Evolutionary conservation across 2,113 vertebrate genomes (phyloP).

Genomic region (Todiramphus chloris): DNA sequence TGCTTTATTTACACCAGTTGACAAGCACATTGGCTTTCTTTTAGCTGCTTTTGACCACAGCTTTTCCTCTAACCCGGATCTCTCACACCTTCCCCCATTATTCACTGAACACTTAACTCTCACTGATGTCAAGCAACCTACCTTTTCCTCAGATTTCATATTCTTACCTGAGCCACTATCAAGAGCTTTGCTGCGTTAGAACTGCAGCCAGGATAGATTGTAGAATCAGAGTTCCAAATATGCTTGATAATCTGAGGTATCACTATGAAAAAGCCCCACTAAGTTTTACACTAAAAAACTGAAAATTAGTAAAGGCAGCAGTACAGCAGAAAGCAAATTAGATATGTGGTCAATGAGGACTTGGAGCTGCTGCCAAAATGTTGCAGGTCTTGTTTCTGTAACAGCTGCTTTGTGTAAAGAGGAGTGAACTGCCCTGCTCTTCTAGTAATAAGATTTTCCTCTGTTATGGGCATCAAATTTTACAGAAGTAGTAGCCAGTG

Average conservation of each 20-base stretch:
- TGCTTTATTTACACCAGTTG: neutral
- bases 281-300: neutral
- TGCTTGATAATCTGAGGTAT: neutral
- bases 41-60: neutral
- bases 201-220: neutral
- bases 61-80: neutral
- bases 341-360: rapidly evolving
- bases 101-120: neutral
- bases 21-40: neutral
- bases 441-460: neutral
- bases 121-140: neutral
- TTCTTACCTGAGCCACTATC: neutral
- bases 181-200: neutral
- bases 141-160: neutral
- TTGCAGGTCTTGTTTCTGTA: neutral
- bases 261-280: neutral
- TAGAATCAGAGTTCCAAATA: neutral
- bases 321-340: neutral
- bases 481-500: neutral
- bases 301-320: neutral
- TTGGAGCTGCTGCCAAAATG: neutral
- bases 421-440: neutral
- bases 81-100: neutral
- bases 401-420: neutral
- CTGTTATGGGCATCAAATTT: neutral